A percentile compares a stretch with the other conserved stretches of the same genome.
These are phyloP conservation scores for Tetragnatha montana DNA, from an alignment of 2,888 invertebrate genomes.

Conservation along the genomic window DNA sequence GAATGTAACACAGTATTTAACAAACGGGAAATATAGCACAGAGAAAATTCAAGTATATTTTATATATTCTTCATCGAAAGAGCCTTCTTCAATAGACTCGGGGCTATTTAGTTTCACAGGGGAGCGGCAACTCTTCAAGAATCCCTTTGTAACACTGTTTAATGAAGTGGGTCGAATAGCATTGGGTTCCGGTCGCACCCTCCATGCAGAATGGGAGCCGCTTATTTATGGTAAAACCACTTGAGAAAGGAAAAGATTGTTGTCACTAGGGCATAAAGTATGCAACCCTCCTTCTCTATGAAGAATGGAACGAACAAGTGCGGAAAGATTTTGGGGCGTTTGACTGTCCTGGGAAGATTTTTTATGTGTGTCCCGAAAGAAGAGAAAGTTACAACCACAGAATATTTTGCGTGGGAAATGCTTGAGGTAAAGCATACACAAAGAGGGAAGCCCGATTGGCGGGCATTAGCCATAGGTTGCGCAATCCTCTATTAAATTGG, in stretches of 20 bases:
- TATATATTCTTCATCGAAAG: no score
- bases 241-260: neutral
- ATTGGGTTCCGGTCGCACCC: neutral
- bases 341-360: neutral
- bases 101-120: neutral
- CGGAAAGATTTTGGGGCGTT: neutral
- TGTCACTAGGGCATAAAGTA: neutral
- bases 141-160: neutral
- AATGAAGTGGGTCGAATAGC: conserved; percentile 37
- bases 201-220: neutral
- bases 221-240: neutral
- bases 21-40: no score
- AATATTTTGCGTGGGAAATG: no score
- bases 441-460: no score
- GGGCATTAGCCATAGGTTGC: no score
- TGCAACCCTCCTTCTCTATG: neutral
- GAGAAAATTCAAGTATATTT: no score
- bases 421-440: no score
- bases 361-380: neutral
- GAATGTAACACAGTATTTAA: no score
- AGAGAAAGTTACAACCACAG: no score
- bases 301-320: neutral
- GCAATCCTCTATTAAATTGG: no score
- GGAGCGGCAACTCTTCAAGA: neutral
- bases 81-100: no score